A percentile compares a stretch with the other conserved stretches of the same genome.
Conservation (phyloP, 2,113 vertebrate species). For the Grammatotria lemairii region DNA sequence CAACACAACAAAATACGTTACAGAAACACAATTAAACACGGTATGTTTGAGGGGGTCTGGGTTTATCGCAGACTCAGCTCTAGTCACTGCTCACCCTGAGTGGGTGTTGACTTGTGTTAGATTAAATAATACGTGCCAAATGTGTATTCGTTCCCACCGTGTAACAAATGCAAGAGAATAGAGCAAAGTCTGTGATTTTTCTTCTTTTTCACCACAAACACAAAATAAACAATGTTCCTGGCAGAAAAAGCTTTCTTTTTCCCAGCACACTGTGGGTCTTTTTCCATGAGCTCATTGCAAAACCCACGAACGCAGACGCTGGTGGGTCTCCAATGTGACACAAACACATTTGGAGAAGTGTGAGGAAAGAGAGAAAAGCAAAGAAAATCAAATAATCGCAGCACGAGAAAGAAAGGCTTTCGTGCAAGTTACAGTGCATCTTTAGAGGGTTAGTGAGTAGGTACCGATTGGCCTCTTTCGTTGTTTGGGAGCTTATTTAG, state of each 20-base stretch:
- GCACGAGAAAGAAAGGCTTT: conserved; percentile 7
- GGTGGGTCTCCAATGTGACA: conserved; percentile 55
- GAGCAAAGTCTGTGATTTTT: conserved; percentile 53
- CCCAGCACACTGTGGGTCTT: conserved; percentile 55
- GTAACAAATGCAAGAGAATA: conserved; percentile 28
- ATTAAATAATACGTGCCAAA: neutral
- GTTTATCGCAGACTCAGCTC: conserved; percentile 39
- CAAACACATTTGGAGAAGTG: conserved; percentile 49
- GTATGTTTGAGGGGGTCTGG: neutral
- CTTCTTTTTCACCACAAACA: conserved; percentile 24
- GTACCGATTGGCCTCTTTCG: neutral
- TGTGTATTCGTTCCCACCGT: neutral
- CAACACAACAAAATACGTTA: conserved; percentile 1
- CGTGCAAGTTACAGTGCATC: conserved; percentile 61
- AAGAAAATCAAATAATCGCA: conserved; percentile 16
- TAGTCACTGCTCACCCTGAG: neutral
- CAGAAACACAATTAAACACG: conserved; percentile 24
- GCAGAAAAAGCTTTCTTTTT: conserved; percentile 40
- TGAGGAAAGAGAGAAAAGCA: conserved; percentile 34
- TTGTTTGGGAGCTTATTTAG: conserved; percentile 13
- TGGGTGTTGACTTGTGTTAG: neutral
- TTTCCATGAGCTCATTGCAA: conserved; percentile 66
- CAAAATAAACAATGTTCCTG: conserved; percentile 54
- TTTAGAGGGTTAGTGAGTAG: neutral
- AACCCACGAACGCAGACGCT: conserved; percentile 50